Conservation (phyloP, 2,797 vertebrate species). For the Pipistrellus nathusii region DNA sequence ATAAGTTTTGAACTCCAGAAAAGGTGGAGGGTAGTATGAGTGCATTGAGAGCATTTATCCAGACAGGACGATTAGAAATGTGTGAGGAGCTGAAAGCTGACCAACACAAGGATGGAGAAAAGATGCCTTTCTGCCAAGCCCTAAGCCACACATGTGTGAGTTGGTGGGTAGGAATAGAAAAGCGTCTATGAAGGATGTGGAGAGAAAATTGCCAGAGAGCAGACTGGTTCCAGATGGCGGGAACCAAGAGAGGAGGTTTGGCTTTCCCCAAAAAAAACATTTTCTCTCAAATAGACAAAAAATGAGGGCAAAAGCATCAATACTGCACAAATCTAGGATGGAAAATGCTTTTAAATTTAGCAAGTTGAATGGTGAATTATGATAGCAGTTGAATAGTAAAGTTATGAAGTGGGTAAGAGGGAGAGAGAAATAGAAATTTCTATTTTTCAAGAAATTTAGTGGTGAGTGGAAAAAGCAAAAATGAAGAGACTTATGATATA, state of each 20-base stretch:
- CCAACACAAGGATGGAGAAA: background rate
- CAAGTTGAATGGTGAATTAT: background rate
- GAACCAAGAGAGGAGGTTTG: background rate
- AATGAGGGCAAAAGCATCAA: background rate
- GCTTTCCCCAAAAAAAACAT: background rate
- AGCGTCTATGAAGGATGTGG: background rate
- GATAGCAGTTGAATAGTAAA: background rate
- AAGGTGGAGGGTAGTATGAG: background rate
- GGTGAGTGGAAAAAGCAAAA: background rate
- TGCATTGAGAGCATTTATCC: background rate
- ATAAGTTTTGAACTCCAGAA: background rate
- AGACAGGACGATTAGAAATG: background rate
- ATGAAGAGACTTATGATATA: background rate
- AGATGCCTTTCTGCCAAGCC: fast-evolving
- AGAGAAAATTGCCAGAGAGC: background rate
- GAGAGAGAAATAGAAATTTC: background rate
- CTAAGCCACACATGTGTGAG: fast-evolving
- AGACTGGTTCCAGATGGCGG: background rate
- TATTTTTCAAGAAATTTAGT: background rate
- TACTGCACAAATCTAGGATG: background rate
- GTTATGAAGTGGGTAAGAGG: background rate
- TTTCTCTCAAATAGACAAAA: background rate
- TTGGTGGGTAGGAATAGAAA: background rate
- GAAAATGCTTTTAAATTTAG: background rate
- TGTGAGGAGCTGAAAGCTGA: background rate